A percentile compares a stretch with the other conserved stretches of the same genome.
Conservation (phyloP, 2,888 invertebrate species). For the Dolichopus griseipennis region DNA sequence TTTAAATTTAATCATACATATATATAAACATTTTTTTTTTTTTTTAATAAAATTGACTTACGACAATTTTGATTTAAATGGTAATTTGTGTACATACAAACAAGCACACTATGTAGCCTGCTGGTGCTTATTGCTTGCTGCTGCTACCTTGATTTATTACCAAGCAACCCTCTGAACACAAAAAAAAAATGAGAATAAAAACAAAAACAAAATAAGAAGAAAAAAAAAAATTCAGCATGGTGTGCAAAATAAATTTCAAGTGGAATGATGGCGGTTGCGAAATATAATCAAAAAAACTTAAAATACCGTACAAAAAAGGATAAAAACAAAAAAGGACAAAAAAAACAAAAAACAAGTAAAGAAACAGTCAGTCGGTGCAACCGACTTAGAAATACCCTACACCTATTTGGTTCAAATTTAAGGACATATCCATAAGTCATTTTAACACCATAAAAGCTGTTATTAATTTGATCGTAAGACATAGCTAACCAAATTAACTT, state of each 20-base stretch:
- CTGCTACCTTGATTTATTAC: constrained; percentile 27
- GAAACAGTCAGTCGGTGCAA: too few species aligned
- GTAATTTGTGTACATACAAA: background rate
- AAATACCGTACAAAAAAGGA: background rate
- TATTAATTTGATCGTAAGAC: too few species aligned
- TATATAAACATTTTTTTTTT: background rate
- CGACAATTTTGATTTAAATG: constrained; percentile 2
- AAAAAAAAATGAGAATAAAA: constrained; percentile 17
- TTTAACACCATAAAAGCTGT: too few species aligned
- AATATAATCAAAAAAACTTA: constrained; percentile 4
- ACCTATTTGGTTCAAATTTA: too few species aligned
- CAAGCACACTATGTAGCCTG: constrained; percentile 12
- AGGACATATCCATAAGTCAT: too few species aligned
- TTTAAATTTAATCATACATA: background rate
- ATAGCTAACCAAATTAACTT: too few species aligned
- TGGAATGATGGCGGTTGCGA: constrained; percentile 26
- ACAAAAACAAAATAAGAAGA: background rate
- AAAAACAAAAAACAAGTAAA: background rate
- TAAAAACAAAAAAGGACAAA: constrained; percentile 7
- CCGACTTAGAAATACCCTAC: too few species aligned
- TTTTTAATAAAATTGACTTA: background rate
- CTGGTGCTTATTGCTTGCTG: constrained; percentile 22
- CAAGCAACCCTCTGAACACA: constrained; percentile 22
- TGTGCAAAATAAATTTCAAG: constrained; percentile 29
- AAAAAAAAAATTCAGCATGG: constrained; percentile 18